A percentile compares a stretch with the other conserved stretches of the same genome.
These are phyloP conservation scores for Tricholauxania praeusta DNA, from an alignment of 2,888 invertebrate species.

Conservation along the genomic window DNA sequence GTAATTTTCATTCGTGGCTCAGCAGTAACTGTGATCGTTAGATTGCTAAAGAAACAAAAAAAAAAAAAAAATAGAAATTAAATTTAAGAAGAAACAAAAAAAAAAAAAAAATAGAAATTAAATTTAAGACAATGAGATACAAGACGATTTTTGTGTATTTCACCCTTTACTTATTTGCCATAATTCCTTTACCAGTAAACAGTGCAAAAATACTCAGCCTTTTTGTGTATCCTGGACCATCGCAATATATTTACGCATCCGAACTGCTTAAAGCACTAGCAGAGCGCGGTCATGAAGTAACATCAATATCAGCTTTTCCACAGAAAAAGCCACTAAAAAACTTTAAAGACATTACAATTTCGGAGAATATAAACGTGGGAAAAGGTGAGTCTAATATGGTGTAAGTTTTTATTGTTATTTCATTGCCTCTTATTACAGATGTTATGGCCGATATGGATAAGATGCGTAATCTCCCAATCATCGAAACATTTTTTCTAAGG, in stretches of 20 bases:
- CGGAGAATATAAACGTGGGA: constrained; percentile 20
- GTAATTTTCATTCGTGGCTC: too few relatives aligned
- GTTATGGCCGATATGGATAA: constrained; percentile 28
- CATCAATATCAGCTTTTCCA: constrained; percentile 60
- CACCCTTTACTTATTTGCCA: too few relatives aligned
- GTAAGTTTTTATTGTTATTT: not conserved
- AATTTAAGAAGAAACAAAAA: too few relatives aligned
- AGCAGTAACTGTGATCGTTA: too few relatives aligned
- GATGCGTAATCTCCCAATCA: constrained; percentile 4
- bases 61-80: too few relatives aligned
- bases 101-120: too few relatives aligned
- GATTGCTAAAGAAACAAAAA: too few relatives aligned
- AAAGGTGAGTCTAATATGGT: not conserved
- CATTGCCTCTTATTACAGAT: not conserved
- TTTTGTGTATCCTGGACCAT: constrained; percentile 57
- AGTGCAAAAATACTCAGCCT: constrained; percentile 52
- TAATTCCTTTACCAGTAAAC: constrained; percentile 16
- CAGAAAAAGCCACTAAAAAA: constrained; percentile 54
- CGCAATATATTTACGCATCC: constrained; percentile 61
- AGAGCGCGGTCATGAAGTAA: constrained; percentile 64
- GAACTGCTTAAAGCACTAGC: constrained; percentile 55
- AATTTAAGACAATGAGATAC: too few relatives aligned
- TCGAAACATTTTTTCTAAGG: constrained; percentile 39
- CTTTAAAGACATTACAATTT: constrained; percentile 51
- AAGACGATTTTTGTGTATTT: too few relatives aligned